Conservation (phyloP, 2,113 vertebrate genomes). For the Thunnus maccoyii region DNA sequence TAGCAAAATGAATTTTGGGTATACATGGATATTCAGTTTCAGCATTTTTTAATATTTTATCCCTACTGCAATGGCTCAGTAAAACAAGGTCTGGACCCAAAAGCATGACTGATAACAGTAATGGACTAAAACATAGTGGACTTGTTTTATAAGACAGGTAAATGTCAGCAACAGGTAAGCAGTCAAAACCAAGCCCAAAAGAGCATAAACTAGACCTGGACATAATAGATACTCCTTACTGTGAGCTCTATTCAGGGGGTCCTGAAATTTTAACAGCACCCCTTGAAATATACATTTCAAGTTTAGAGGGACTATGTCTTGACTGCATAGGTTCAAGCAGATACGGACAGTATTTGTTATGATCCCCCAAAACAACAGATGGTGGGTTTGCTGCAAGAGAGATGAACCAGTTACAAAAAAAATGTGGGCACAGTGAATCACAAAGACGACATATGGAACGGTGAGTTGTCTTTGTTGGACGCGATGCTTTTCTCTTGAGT, state of each 20-base stretch:
- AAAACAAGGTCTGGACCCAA: background rate
- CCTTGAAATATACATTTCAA: background rate
- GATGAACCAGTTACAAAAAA: slow-evolving; percentile 48
- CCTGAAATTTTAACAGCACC: background rate
- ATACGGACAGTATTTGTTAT: slow-evolving; percentile 23
- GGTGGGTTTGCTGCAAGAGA: slow-evolving; percentile 49
- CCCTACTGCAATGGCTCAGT: background rate
- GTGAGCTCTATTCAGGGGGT: background rate
- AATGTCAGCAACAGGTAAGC: background rate
- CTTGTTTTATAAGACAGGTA: background rate
- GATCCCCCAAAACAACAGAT: slow-evolving; percentile 58
- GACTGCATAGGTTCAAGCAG: slow-evolving; percentile 18
- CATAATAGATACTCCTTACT: background rate
- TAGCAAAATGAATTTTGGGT: background rate
- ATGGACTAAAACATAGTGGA: background rate
- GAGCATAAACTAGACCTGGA: background rate
- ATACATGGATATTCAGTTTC: background rate
- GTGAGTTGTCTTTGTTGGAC: slow-evolving; percentile 21
- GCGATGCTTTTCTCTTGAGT: slow-evolving; percentile 33
- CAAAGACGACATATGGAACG: slow-evolving; percentile 54
- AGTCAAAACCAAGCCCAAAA: background rate
- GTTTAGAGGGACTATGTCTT: slow-evolving; percentile 7
- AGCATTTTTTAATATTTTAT: background rate
- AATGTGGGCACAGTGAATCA: slow-evolving; percentile 36
- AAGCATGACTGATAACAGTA: background rate